Base-by-base conservation (phyloP, 2,888 invertebrate species). In the Nyleta sp. region DNA sequence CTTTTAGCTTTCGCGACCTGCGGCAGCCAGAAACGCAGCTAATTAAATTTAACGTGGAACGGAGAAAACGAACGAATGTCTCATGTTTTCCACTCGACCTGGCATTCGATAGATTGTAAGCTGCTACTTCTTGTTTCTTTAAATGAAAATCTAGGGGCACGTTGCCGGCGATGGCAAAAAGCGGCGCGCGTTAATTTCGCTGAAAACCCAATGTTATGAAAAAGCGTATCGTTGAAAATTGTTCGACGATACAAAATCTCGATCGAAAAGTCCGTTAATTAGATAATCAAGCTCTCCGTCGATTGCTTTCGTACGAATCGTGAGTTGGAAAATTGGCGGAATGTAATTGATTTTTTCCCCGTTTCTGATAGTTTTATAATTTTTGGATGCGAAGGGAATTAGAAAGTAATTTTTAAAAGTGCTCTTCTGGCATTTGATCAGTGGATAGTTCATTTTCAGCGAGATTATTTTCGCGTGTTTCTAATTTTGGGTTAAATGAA, bases 71-170 rank as follows among this genome's bases (percentile, higher is more conserved):
- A 60, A 67, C 64, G 57, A 62, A 72, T 46, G 62, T 77, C 71
- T 72, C 77, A 42, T 71, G 65, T 67, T 77, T 77, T 72, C 62
- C 77, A 72, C 67, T 67, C 67, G 46, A 53, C 52, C 46, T 65
- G 53, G 59, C 71, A 60, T 65, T 77, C 60, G 76, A 77, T 77
- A 71, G 65, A 71, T 77, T 60, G 52, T 77, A 65, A 65, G 60
- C 55, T 53, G 55, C 59, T 50, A 48, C 65, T 65, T 77, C 62
- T 65, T 71, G 64, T 65, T 64, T 59, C 70, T 70, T 62, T 59
- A 70, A 52, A 70, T 65, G 70, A 76, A 68, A 70, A 60, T 67
- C 67, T n/a, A 20, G 48, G 52, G 40, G 18, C 33, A 17, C 50
- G 48, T 44, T 35, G 46, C 33, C 52, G 17, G 3, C 18, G n/a